Percentiles rank a stretch among this genome's conserved stretches.
These are phyloP conservation scores for Liposcelis brunnea DNA, from an alignment of 2,888 invertebrate genomes.

Conservation along the genomic window DNA sequence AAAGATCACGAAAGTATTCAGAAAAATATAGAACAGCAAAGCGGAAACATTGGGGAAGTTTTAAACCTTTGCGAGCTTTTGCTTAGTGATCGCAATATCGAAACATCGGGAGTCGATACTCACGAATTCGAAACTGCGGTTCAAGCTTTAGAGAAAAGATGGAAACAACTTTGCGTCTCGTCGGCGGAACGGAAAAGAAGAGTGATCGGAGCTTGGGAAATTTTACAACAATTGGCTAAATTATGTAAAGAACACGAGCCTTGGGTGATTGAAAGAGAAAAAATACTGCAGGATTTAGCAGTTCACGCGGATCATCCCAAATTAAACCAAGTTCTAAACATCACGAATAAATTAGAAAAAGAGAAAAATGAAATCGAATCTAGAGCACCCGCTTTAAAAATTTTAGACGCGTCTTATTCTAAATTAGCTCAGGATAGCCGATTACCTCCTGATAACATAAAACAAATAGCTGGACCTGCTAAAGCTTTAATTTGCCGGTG, in stretches of 20 bases:
- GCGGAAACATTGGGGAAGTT: conserved; percentile 58
- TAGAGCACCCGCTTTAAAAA: conserved; percentile 36
- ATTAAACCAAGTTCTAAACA: conserved; percentile 31
- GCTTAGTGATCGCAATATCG: conserved; percentile 52
- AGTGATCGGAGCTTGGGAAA: conserved; percentile 41
- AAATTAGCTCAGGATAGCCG: conserved; percentile 47
- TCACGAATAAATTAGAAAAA: conserved; percentile 36
- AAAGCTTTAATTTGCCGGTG: conserved; percentile 43
- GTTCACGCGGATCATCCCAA: conserved; percentile 19
- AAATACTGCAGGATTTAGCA: conserved; percentile 39
- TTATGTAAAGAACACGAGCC: conserved; percentile 37
- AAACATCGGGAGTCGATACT: conserved; percentile 52
- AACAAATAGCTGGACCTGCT: conserved; percentile 39
- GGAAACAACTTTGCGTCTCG: conserved; percentile 58
- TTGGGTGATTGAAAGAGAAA: conserved; percentile 45
- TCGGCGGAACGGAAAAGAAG: conserved; percentile 54
- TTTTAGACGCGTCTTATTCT: conserved; percentile 50
- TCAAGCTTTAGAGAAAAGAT: conserved; percentile 52
- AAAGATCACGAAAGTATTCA: conserved; percentile 53
- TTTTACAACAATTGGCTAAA: conserved; percentile 38
- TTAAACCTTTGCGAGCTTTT: conserved; percentile 62
- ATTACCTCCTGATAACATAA: conserved; percentile 49
- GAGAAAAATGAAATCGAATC: conserved; percentile 37
- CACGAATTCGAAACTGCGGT: conserved; percentile 47
- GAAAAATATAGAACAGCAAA: conserved; percentile 56